Evolutionary conservation across 2,797 vertebrate species (phyloP).

Genomic region (Micrastur ruficollis): DNA sequence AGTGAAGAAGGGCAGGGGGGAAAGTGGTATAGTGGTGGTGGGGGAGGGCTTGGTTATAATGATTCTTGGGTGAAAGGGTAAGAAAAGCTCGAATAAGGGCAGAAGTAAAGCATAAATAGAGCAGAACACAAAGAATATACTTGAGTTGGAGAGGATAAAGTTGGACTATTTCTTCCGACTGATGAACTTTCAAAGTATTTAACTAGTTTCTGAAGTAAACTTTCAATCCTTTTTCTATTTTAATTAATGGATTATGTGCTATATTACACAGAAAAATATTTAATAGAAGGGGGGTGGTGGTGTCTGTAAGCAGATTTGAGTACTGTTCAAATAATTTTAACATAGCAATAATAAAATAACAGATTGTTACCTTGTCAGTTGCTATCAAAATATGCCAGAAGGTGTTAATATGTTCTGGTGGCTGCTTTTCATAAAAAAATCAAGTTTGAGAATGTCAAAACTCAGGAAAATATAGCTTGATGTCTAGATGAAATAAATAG

Average conservation of each 20-base stretch:
- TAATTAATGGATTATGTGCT: neutral
- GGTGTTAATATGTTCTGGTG: slow-evolving; percentile 31
- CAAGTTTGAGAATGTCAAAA: slow-evolving; percentile 15
- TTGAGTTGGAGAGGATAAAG: neutral
- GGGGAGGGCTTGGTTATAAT: neutral
- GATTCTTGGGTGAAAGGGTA: neutral
- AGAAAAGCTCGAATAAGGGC: neutral
- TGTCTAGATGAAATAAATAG: slow-evolving; percentile 21
- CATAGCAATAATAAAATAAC: neutral
- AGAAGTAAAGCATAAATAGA: neutral
- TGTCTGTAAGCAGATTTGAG: neutral
- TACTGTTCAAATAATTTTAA: neutral
- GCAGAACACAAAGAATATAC: neutral
- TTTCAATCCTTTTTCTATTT: neutral
- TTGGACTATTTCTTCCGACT: neutral
- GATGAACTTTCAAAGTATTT: neutral
- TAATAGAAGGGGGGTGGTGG: neutral
- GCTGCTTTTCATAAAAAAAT: neutral
- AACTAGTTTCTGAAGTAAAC: neutral
- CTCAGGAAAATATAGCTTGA: slow-evolving; percentile 10
- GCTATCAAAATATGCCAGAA: slow-evolving; percentile 40
- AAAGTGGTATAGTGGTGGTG: neutral
- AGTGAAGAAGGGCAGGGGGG: neutral
- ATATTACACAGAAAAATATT: neutral
- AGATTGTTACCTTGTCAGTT: slow-evolving; percentile 56